phyloP scores from a whole-genome alignment of 2,888 invertebrate genomes.

The Siphonodentalium dalli region DNA sequence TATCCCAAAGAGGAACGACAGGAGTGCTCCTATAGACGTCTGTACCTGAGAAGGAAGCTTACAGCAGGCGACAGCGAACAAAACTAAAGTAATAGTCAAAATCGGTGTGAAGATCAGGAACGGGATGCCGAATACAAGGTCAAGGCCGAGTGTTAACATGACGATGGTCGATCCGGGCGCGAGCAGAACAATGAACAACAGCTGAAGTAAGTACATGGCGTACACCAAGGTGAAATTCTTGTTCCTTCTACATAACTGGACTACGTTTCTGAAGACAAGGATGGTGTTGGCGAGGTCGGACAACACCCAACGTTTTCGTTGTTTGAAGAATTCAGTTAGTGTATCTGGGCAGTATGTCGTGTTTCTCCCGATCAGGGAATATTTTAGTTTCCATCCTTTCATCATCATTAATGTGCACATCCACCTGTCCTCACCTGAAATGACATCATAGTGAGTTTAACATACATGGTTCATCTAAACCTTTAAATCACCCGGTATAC shows the following conservation, averaged over 20 bases:
- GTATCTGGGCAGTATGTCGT: conserved; percentile 42
- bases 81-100: conserved; percentile 9
- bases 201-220: conserved; percentile 34
- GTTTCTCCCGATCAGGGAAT: conserved; percentile 35
- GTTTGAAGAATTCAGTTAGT: conserved; percentile 41
- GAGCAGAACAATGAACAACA: conserved; percentile 38
- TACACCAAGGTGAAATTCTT: conserved; percentile 37
- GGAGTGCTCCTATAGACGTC: conserved; percentile 27
- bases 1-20: conserved; percentile 31
- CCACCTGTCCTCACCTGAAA: conserved; percentile 44
- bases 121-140: conserved; percentile 30
- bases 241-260: conserved; percentile 26
- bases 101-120: conserved; percentile 20
- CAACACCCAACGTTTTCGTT: conserved; percentile 40
- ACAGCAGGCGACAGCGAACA: too few relatives aligned
- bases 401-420: conserved; percentile 47
- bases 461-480: too few relatives aligned
- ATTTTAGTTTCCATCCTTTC: conserved; percentile 39
- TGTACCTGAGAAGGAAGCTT: conserved; percentile 18
- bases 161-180: conserved; percentile 40
- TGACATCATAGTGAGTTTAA: too few relatives aligned
- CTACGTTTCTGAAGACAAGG: conserved; percentile 34
- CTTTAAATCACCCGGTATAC: too few relatives aligned
- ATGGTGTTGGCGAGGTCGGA: conserved; percentile 42
- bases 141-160: conserved; percentile 40